phyloP scores from a whole-genome alignment of 2,113 vertebrate species.

The Lipophrys pholis region DNA sequence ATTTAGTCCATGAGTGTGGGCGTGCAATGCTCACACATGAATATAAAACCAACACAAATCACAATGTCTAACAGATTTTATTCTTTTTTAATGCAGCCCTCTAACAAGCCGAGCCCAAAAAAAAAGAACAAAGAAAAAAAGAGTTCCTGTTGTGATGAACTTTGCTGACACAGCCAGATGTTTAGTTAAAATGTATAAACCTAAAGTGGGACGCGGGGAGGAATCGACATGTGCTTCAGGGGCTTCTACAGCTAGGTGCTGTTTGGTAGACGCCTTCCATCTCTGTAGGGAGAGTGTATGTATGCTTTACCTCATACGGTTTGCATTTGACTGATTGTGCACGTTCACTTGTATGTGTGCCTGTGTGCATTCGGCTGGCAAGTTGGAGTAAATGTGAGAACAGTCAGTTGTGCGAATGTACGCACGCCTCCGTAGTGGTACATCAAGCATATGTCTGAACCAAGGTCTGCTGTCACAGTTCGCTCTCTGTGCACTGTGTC shows the following conservation, averaged over 20 bases:
- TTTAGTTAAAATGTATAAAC: constrained; percentile 76
- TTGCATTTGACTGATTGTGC: constrained; percentile 54
- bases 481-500: constrained; percentile 54
- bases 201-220: constrained; percentile 58
- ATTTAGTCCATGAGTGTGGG: constrained; percentile 54
- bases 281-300: constrained; percentile 41
- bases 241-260: constrained; percentile 69
- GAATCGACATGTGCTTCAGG: constrained; percentile 64
- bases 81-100: constrained; percentile 5
- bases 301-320: constrained; percentile 40
- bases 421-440: constrained; percentile 2
- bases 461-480: constrained; percentile 48
- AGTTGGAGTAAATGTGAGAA: constrained; percentile 22
- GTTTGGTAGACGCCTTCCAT: constrained; percentile 36
- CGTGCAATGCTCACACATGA: not conserved
- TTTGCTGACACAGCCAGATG: constrained; percentile 78
- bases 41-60: constrained; percentile 10
- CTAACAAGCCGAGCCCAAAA: constrained; percentile 26
- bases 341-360: constrained; percentile 5
- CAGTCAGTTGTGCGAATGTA: constrained; percentile 7
- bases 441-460: constrained; percentile 47
- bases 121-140: not conserved
- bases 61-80: not conserved
- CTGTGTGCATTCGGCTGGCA: constrained; percentile 5
- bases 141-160: constrained; percentile 70